These are phyloP conservation scores for Pammene fasciana DNA, from an alignment of 2,888 invertebrate species.

Conservation along the genomic window DNA sequence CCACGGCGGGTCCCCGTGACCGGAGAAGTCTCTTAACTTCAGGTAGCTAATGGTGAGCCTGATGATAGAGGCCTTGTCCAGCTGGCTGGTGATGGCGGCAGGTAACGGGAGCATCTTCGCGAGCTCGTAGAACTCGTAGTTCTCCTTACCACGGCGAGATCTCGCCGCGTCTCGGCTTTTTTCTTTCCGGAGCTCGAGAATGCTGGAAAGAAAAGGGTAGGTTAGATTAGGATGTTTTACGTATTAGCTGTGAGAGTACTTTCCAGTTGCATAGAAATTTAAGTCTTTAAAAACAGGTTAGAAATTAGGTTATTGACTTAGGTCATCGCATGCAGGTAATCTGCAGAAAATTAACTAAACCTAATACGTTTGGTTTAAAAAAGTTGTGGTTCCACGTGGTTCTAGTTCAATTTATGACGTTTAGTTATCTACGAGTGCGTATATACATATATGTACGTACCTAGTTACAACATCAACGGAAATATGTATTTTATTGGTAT, in stretches of 20 bases:
- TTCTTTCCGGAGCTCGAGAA: constrained; percentile 96
- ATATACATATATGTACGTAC: no score
- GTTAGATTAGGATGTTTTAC: constrained; percentile 51
- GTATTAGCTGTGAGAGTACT: background rate
- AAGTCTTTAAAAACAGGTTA: no score
- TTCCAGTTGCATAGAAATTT: background rate
- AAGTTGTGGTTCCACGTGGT: no score
- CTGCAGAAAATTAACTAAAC: no score
- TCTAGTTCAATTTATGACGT: no score
- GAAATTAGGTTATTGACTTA: no score
- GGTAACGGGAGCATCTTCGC: constrained; percentile 96
- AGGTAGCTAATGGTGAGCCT: constrained; percentile 97
- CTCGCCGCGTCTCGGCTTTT: constrained; percentile 96
- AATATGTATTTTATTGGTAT: no score
- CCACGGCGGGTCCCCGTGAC: constrained; percentile 98
- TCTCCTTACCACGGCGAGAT: constrained; percentile 96
- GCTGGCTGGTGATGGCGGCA: constrained; percentile 95
- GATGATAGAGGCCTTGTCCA: constrained; percentile 98
- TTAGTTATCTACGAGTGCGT: no score
- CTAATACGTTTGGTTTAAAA: no score
- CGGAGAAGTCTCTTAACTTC: constrained; percentile 96
- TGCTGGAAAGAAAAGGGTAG: constrained; percentile 85
- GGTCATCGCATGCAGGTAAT: no score
- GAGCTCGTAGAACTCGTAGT: constrained; percentile 97
- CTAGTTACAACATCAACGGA: no score